Evolutionary conservation across 2,113 vertebrate species (phyloP).

Genomic region (Sceloporus tristichus): DNA sequence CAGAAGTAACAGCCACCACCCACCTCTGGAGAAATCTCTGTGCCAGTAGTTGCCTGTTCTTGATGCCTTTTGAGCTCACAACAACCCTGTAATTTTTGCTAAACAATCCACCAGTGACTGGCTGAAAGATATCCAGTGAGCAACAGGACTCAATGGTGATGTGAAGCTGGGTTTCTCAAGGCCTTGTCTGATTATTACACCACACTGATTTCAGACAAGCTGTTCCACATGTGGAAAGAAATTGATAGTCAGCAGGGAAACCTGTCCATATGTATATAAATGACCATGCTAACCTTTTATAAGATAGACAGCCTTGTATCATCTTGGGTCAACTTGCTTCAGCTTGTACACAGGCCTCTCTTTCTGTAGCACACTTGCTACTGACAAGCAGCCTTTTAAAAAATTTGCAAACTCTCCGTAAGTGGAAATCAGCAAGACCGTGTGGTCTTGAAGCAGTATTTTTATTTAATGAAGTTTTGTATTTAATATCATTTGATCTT

Average conservation of each 20-base stretch:
- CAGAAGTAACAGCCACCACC: no score
- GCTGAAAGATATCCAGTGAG: not conserved
- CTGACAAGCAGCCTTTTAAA: not conserved
- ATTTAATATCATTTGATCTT: constrained; percentile 27
- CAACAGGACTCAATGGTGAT: not conserved
- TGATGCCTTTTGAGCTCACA: no score
- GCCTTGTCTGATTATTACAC: not conserved
- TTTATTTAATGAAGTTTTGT: constrained; percentile 13
- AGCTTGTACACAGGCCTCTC: not conserved
- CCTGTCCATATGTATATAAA: not conserved
- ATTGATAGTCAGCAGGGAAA: not conserved
- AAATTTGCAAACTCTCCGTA: not conserved
- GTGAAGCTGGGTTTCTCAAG: not conserved
- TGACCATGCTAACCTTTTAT: not conserved
- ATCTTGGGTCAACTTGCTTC: not conserved
- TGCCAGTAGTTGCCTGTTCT: no score
- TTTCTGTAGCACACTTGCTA: not conserved
- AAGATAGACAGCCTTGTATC: not conserved
- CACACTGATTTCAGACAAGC: not conserved
- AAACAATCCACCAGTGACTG: not conserved
- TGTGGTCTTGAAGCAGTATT: not conserved
- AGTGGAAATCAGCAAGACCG: not conserved
- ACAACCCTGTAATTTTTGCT: not conserved
- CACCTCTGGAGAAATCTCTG: no score
- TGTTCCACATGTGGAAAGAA: not conserved